Percentiles rank a stretch among this genome's conserved stretches.
phyloP scores from a whole-genome alignment of 1,140 invertebrate species.

The Piezodorus guildinii region DNA sequence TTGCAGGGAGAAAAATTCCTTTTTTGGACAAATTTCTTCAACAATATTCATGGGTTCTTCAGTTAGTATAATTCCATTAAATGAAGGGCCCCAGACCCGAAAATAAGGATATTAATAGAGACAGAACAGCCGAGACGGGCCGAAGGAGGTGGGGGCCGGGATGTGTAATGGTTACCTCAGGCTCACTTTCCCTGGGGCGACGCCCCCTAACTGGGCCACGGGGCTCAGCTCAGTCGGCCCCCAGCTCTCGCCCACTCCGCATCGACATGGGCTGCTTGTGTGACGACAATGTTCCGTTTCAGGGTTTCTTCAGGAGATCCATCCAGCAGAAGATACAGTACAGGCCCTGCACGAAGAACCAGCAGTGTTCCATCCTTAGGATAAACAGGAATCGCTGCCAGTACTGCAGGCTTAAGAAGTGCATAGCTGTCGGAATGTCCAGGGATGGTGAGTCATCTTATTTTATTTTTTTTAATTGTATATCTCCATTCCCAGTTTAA shows the following conservation, averaged over 20 bases:
- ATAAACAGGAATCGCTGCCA: constrained; percentile 96
- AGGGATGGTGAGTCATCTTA: constrained; percentile 70
- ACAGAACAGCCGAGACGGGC: not conserved
- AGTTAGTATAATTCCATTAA: too few species aligned
- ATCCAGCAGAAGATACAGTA: constrained; percentile 98
- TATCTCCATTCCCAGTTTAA: too few species aligned
- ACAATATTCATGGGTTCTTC: too few species aligned
- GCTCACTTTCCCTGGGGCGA: not conserved
- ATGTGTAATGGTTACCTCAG: not conserved
- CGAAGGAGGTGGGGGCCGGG: constrained; percentile 13
- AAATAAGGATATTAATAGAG: too few species aligned
- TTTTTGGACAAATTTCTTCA: too few species aligned
- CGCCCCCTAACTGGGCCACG: constrained; percentile 14
- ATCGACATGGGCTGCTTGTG: constrained; percentile 26
- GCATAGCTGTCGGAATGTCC: constrained; percentile 96
- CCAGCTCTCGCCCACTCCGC: not conserved
- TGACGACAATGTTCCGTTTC: constrained; percentile 36
- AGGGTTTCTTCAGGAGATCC: constrained; percentile 75
- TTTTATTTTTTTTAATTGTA: too few species aligned
- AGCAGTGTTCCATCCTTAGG: constrained; percentile 90
- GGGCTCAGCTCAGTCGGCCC: not conserved
- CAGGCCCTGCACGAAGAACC: constrained; percentile 92
- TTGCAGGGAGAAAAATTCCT: too few species aligned
- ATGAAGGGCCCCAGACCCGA: too few species aligned
- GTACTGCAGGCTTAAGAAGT: constrained; percentile 94